Base-by-base conservation (phyloP, 2,797 vertebrate genomes). In the Mormyrus proboscirostris region DNA sequence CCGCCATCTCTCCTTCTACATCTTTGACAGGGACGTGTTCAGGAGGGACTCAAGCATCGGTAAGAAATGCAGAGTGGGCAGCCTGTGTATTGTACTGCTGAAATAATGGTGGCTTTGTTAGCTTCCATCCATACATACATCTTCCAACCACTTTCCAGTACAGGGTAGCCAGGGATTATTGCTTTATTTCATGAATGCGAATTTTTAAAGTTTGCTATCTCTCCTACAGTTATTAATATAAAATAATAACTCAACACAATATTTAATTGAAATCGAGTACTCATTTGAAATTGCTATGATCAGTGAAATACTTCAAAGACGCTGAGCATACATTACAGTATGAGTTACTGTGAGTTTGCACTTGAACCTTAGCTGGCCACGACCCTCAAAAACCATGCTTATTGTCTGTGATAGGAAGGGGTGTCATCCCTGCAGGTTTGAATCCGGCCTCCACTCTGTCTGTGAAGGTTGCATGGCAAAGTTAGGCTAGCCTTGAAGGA, bases 1-100 rank as follows among this genome's bases (percentile, higher is more conserved):
- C 94, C 97, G 98, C 59, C 97, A 99, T 92, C 97, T 99, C 91
- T 98, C 98, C 44, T 99, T 99, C 95, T 99, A 99, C 95, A 96
- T 99, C 95, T 99, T 99, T 41, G 98, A 99, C 96, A 98, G 98
- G 96, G 98, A 99, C 16, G 98, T 99, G 90, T 99, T 99, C 96
- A 97, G 98, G 94, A 98, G 98, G 97, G 98, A 99, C 94, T 99
- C 97, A 92, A 99, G 98, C 93, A 99, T 99, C 89, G 98, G 98
- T 99, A 95, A 94, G 98, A 50, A 14, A 16, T 44, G 1, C 73
- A n/a, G 2, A 6, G 33, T 79, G 33, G 38, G 33, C 73, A n/a
- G 2, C 33, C 73, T 79, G 38, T n/a, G 1, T 79, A 79, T 79
- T 79, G 10, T n/a, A 84, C 50, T 50, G 41, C 6, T 47, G 44